Evolutionary conservation across 2,888 invertebrate genomes (phyloP).

Genomic region (Mythimna albipuncta): DNA sequence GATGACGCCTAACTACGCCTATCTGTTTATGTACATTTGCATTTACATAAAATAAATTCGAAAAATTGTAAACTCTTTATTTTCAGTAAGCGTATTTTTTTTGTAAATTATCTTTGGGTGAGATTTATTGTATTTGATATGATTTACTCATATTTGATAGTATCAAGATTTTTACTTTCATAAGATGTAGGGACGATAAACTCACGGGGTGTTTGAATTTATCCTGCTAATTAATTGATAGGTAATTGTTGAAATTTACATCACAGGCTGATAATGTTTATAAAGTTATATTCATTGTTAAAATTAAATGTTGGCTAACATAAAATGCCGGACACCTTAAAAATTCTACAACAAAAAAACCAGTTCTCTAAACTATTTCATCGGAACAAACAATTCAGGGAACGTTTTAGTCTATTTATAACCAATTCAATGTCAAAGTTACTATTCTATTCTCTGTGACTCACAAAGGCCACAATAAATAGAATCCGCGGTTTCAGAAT

Average conservation of each 20-base stretch:
- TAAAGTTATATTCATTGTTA: neutral
- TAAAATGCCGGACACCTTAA: neutral
- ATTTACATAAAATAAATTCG: too few species aligned
- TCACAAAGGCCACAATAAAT: constrained; percentile 45
- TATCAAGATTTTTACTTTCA: too few species aligned
- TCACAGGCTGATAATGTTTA: neutral
- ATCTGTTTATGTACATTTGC: constrained; percentile 8
- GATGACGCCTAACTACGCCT: neutral
- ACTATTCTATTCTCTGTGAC: constrained; percentile 39
- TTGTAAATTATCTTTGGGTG: too few species aligned
- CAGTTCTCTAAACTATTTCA: constrained; percentile 9
- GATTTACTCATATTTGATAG: too few species aligned
- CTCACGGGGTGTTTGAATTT: too few species aligned
- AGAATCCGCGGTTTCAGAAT: constrained; percentile 30
- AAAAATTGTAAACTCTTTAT: too few species aligned
- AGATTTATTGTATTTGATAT: too few species aligned
- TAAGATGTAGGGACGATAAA: too few species aligned
- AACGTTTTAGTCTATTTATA: constrained; percentile 39
- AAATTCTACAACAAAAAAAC: constrained; percentile 4
- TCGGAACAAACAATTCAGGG: constrained; percentile 21
- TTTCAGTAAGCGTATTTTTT: too few species aligned
- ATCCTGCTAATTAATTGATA: too few species aligned
- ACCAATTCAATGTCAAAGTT: constrained; percentile 62
- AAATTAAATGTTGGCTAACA: too few species aligned
- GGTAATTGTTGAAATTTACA: too few species aligned